A percentile compares a stretch with the other conserved stretches of the same genome.
Evolutionary conservation across 2,797 vertebrate genomes (phyloP).

Genomic region (Zalophus californianus): DNA sequence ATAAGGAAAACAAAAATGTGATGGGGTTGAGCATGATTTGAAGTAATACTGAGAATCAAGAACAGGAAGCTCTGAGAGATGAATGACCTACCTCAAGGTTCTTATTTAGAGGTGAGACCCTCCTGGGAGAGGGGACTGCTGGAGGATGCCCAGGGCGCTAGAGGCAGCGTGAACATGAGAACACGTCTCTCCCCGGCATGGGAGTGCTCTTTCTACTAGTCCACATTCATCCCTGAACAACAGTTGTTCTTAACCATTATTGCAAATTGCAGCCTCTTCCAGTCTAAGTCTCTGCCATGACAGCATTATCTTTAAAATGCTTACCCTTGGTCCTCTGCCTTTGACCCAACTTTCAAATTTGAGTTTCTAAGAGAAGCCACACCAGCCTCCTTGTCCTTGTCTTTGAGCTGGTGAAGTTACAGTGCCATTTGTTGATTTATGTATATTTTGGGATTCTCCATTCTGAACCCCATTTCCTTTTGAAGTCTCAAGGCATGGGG

Average conservation of each 20-base stretch:
- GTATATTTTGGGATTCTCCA: background rate
- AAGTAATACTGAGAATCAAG: conserved; percentile 31
- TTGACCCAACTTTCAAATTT: background rate
- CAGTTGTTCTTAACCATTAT: background rate
- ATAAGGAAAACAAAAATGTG: background rate
- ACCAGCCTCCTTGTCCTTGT: background rate
- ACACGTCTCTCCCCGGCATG: background rate
- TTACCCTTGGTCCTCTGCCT: background rate
- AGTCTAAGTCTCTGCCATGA: background rate
- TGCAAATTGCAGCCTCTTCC: background rate
- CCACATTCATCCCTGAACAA: background rate
- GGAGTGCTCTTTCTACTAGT: background rate
- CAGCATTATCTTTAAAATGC: background rate
- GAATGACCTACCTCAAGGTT: background rate
- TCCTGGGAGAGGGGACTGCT: background rate
- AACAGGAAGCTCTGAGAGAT: background rate
- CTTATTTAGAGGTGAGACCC: background rate
- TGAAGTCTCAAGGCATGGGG: background rate
- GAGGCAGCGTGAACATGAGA: background rate
- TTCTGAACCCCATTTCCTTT: conserved; percentile 12
- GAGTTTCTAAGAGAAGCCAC: background rate
- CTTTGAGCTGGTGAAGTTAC: background rate
- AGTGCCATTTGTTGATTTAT: background rate
- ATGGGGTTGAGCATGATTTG: background rate
- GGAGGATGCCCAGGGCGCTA: background rate